Conservation (phyloP, 2,113 vertebrate species). For the Ranitomeya imitator region DNA sequence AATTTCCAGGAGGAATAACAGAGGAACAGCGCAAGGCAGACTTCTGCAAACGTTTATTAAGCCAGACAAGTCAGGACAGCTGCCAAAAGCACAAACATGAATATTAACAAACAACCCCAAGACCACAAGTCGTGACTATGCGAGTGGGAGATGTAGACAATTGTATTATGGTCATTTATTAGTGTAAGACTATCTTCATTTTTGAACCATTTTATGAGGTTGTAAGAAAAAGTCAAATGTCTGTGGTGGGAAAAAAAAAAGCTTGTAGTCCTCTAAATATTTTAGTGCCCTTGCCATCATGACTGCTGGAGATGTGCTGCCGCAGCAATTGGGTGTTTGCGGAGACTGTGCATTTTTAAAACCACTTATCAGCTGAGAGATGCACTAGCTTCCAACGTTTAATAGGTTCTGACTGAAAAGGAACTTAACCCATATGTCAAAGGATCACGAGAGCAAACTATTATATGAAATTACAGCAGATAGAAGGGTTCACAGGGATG, state of each 20-base stretch:
- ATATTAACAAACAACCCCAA: no score
- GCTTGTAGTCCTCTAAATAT: conserved; percentile 24
- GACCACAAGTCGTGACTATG: no score
- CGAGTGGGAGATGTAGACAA: not conserved
- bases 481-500: not conserved
- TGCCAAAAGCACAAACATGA: no score
- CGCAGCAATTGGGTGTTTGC: conserved; percentile 37
- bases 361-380: conserved; percentile 37
- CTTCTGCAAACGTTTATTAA: not conserved
- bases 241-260: not conserved
- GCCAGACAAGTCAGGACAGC: not conserved
- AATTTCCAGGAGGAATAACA: not conserved
- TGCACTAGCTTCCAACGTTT: conserved; percentile 10
- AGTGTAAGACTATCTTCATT: not conserved
- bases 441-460: not conserved
- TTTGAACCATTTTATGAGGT: no score
- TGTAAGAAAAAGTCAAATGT: not conserved
- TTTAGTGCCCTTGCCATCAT: conserved; percentile 16
- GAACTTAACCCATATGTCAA: conserved; percentile 29
- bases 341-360: conserved; percentile 49
- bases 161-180: not conserved
- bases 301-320: conserved; percentile 1
- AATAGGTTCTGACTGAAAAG: conserved; percentile 25
- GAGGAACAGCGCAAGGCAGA: not conserved
- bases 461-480: not conserved